phyloP scores from a whole-genome alignment of 2,888 invertebrate genomes.

The Lissocephala sabroskyi region DNA sequence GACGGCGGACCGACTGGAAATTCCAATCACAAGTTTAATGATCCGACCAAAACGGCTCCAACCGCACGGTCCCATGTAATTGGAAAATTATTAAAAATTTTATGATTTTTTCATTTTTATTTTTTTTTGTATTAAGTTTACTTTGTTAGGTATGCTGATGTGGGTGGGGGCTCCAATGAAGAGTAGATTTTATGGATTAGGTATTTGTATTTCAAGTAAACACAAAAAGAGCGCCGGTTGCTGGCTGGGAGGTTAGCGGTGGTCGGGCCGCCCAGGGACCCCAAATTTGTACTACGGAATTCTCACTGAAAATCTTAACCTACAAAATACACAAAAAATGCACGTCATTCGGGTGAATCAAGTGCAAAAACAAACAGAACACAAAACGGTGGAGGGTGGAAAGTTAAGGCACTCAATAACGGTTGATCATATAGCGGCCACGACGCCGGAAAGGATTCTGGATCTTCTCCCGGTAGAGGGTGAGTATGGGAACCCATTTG shows the following conservation, averaged over 20 bases:
- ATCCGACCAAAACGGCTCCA: no score
- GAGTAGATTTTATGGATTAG: no score
- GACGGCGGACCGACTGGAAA: no score
- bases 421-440: constrained; percentile 30
- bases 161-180: no score
- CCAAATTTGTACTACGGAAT: constrained; percentile 19
- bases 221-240: no score
- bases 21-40: no score
- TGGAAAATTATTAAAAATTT: no score
- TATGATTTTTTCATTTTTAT: no score
- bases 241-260: background rate
- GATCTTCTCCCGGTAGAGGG: constrained; percentile 38
- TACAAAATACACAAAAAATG: constrained; percentile 10
- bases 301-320: constrained; percentile 18
- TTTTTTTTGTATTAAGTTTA: no score
- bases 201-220: no score
- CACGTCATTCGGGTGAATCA: background rate
- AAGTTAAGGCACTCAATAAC: constrained; percentile 16
- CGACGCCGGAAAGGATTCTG: constrained; percentile 37
- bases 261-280: constrained; percentile 17
- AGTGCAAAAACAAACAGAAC: background rate
- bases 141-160: no score
- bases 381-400: constrained; percentile 1
- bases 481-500: constrained; percentile 45
- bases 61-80: no score